Conservation (phyloP, 2,888 invertebrate genomes). For the Platycheirus albimanus region DNA sequence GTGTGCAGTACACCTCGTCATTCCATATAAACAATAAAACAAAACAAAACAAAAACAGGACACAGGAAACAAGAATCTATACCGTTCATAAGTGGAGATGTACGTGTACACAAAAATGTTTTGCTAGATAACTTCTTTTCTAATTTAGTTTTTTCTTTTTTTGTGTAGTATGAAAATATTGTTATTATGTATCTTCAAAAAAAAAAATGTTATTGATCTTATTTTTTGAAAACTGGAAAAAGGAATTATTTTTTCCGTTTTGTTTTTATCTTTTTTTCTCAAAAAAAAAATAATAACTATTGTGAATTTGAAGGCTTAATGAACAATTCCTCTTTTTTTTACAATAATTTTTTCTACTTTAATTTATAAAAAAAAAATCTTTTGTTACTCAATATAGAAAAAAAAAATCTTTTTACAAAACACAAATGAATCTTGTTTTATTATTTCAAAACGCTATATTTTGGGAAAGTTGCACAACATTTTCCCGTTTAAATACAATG, state of each 20-base stretch:
- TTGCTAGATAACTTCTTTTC: slow-evolving; percentile 12
- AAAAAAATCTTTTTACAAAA: slow-evolving; percentile 55
- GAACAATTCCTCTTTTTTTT: slow-evolving; percentile 43
- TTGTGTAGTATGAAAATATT: slow-evolving; percentile 57
- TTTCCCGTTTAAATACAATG: too few species aligned
- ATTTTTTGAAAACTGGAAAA: slow-evolving; percentile 33
- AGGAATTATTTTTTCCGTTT: slow-evolving; percentile 13
- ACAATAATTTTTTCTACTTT: slow-evolving; percentile 46
- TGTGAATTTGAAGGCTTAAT: slow-evolving; percentile 60
- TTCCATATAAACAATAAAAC: slow-evolving; percentile 53
- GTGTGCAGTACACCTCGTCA: slow-evolving; percentile 63
- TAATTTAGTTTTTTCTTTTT: slow-evolving; percentile 22
- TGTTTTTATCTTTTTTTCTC: slow-evolving; percentile 30
- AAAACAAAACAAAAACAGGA: slow-evolving; percentile 22
- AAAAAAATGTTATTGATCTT: slow-evolving; percentile 53
- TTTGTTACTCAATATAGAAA: slow-evolving; percentile 68
- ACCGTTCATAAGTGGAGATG: slow-evolving; percentile 44
- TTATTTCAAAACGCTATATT: too few species aligned
- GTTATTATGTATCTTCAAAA: slow-evolving; percentile 45
- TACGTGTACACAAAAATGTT: slow-evolving; percentile 31
- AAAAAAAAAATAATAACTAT: slow-evolving; percentile 30
- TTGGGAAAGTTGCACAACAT: too few species aligned
- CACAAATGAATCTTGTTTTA: slow-evolving; percentile 5
- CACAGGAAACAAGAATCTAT: slow-evolving; percentile 37
- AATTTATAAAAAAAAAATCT: slow-evolving; percentile 63